Evolutionary conservation across 30 jellyfish, hydroid and myxozoan species (phyloP), one percentile per base, ranked within the genome.

Genomic region (Phacellophora camtschatica): DNA sequence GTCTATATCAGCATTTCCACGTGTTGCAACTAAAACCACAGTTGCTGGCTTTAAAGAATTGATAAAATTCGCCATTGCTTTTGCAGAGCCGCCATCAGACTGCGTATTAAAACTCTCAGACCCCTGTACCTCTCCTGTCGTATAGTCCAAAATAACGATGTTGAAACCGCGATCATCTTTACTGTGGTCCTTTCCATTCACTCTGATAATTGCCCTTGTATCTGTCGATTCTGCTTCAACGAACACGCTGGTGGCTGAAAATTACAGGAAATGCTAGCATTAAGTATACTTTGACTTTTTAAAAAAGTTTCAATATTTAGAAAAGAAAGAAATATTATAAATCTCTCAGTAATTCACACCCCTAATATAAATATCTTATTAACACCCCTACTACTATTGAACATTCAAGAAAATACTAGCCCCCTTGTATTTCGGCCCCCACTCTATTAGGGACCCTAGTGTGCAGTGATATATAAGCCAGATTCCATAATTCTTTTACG

Each of bases 81-180:
- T 92, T 13, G 96, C 78, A 27, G 98, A 72, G 39, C 94, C 98
- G 1, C 95, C 96, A 57, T 92, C 98, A 0, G 64, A 43, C 37
- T 77, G 92, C 5, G 98, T 92, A 63, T 92, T 96, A 54, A 92
- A 92, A 37, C 75, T 77, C 37, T 84, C 98, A 5, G 95, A 70
- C 3, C 89, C 84, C 29, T 82, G 84, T 6, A 89, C 87, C 22
- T 89, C 91, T 3, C 98, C 98, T 10, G 96, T 84, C 2, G 80
- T 71, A 77, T 61, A 92, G 43, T 92, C 98, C 66, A 92, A 48
- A 27, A 92, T 81, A 6, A 84, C 98, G 28, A 92, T 58, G 63
- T 92, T 92, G 70, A 92, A 92, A 10, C 98, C 98, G 24, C 63
- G 76, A n/a, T 84, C 95, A 55, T 92, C 96, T 35, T 78, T 77